Conservation (phyloP, 2,113 vertebrate genomes). For the Phrynosoma blainvillii region DNA sequence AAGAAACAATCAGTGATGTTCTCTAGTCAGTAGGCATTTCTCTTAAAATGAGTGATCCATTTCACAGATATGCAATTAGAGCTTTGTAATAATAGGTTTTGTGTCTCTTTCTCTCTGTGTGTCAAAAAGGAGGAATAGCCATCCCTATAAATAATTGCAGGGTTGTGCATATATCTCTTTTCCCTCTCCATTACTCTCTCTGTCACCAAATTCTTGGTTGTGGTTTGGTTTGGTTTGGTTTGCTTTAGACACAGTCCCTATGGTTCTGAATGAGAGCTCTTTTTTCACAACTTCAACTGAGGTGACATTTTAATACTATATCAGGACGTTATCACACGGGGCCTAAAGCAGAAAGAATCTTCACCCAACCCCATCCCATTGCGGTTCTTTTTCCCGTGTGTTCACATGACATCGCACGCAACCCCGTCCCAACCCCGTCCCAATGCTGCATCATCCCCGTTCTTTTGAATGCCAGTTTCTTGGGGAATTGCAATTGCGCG, state of each 20-base stretch:
- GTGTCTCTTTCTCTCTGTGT: slow-evolving; percentile 61
- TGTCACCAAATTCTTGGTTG: slow-evolving; percentile 52
- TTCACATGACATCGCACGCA: no score
- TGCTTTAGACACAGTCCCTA: slow-evolving; percentile 43
- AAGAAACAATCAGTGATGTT: slow-evolving; percentile 71
- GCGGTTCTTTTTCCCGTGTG: no score
- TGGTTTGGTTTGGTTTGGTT: slow-evolving; percentile 54
- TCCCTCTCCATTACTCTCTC: slow-evolving; percentile 41
- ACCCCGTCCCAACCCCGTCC: no score
- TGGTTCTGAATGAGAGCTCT: background rate
- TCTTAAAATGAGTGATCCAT: slow-evolving; percentile 66
- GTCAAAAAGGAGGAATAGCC: slow-evolving; percentile 75
- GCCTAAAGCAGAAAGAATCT: no score
- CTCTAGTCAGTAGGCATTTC: slow-evolving; percentile 71
- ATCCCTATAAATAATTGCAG: slow-evolving; percentile 78
- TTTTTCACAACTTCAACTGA: background rate
- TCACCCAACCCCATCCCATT: no score
- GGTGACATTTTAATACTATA: slow-evolving; percentile 8
- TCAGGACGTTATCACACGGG: no score
- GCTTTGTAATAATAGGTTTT: slow-evolving; percentile 74
- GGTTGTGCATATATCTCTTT: slow-evolving; percentile 66
- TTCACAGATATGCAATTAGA: slow-evolving; percentile 78
- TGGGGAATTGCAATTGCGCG: no score
- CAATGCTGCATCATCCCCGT: no score
- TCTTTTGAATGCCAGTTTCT: no score